Evolutionary conservation across 2,113 vertebrate species (phyloP).

Genomic region (Progne subis): DNA sequence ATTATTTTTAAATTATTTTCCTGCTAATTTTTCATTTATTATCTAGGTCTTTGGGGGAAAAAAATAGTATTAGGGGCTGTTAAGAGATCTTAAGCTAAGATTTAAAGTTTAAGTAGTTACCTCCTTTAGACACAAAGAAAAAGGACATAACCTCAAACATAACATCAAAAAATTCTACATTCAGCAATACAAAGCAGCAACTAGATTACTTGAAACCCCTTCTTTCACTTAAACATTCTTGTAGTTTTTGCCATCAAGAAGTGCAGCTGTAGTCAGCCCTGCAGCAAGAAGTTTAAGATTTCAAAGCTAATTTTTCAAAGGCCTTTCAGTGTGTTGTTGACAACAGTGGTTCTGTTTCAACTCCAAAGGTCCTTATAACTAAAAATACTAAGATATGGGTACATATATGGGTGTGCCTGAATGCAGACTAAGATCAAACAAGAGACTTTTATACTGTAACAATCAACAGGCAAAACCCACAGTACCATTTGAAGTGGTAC

Average conservation of each 20-base stretch:
- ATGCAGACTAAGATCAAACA: neutral
- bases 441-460: neutral
- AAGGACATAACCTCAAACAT: neutral
- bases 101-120: neutral
- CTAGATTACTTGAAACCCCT: neutral
- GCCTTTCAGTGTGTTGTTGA: neutral
- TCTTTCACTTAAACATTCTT: neutral
- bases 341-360: neutral
- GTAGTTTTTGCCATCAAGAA: neutral
- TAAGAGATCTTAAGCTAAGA: neutral
- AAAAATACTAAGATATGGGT: neutral
- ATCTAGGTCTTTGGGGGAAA: neutral
- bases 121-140: neutral
- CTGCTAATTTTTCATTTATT: neutral
- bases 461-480: neutral
- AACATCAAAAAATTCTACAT: neutral
- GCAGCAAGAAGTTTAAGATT: neutral
- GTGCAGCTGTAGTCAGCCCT: neutral
- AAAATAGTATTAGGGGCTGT: neutral
- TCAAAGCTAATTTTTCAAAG: conserved; percentile 23
- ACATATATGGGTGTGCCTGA: neutral
- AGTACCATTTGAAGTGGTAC: neutral
- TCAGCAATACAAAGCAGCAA: neutral
- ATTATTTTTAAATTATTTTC: neutral
- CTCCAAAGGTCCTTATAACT: neutral